phyloP scores from a whole-genome alignment of 2,113 vertebrate species.

The Macaca nemestrina region DNA sequence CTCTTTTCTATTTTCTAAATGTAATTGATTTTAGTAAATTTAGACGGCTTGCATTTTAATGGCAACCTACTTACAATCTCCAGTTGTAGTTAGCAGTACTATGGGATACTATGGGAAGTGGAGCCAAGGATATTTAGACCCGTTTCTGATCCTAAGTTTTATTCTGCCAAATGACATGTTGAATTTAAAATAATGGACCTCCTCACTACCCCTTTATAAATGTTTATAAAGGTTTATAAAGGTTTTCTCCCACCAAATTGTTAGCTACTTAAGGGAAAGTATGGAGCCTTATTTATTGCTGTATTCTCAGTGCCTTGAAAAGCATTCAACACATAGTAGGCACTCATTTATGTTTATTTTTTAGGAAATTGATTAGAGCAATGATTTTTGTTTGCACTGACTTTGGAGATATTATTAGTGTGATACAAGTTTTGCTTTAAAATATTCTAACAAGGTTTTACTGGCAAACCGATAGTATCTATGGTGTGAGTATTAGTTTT shows the following conservation, averaged over 20 bases:
- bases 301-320: background rate
- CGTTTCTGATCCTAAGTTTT: background rate
- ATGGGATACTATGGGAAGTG: background rate
- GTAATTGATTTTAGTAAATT: background rate
- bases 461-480: background rate
- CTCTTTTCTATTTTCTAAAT: background rate
- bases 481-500: background rate
- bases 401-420: background rate
- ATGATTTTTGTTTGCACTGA: background rate
- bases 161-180: background rate
- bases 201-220: constrained; percentile 3
- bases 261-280: background rate
- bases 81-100: background rate
- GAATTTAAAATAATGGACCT: background rate
- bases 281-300: background rate
- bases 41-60: background rate
- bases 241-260: background rate
- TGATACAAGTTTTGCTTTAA: constrained; percentile 28
- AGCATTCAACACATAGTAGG: background rate
- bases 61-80: background rate
- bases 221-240: background rate
- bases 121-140: background rate
- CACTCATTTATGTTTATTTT: background rate
- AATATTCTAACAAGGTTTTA: constrained; percentile 29
- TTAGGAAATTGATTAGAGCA: background rate